phyloP scores from a whole-genome alignment of 2,888 invertebrate genomes.

The Sisyra nigra region DNA sequence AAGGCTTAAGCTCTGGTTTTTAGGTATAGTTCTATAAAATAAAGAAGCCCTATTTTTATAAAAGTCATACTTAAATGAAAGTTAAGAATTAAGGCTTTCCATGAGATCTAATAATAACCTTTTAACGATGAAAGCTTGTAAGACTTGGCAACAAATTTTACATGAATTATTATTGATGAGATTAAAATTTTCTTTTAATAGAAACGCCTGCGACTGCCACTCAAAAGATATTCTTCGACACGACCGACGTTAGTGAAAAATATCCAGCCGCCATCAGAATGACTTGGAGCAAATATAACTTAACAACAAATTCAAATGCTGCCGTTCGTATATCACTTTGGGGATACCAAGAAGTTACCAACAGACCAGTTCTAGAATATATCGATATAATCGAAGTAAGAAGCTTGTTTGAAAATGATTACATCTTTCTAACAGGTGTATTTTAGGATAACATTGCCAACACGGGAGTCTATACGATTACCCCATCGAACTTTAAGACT shows the following conservation, averaged over 20 bases:
- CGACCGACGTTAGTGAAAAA: slow-evolving; percentile 52
- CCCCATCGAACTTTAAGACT: slow-evolving; percentile 53
- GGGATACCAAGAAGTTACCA: slow-evolving; percentile 78
- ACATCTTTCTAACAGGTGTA: slow-evolving; percentile 9
- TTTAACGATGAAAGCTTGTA: too few species aligned
- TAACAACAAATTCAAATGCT: slow-evolving; percentile 64
- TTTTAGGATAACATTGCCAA: slow-evolving; percentile 33
- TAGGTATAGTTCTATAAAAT: too few species aligned
- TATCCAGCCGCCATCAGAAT: slow-evolving; percentile 60
- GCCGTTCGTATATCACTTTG: slow-evolving; percentile 68
- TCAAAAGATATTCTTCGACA: slow-evolving; percentile 70
- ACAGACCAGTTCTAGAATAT: slow-evolving; percentile 62
- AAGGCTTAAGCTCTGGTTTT: too few species aligned
- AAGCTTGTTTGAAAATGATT: not conserved
- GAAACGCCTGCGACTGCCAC: slow-evolving; percentile 81
- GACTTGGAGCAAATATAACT: slow-evolving; percentile 71
- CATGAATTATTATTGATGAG: too few species aligned
- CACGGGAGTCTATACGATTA: slow-evolving; percentile 54
- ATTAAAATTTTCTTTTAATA: too few species aligned
- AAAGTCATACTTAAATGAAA: too few species aligned
- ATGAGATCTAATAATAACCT: too few species aligned
- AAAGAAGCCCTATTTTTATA: too few species aligned
- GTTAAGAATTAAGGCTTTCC: too few species aligned
- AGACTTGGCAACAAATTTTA: too few species aligned
- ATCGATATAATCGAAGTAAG: slow-evolving; percentile 58